These are phyloP conservation scores for Pardosa pseudoannulata DNA, from an alignment of 2,888 invertebrate genomes.

Conservation along the genomic window DNA sequence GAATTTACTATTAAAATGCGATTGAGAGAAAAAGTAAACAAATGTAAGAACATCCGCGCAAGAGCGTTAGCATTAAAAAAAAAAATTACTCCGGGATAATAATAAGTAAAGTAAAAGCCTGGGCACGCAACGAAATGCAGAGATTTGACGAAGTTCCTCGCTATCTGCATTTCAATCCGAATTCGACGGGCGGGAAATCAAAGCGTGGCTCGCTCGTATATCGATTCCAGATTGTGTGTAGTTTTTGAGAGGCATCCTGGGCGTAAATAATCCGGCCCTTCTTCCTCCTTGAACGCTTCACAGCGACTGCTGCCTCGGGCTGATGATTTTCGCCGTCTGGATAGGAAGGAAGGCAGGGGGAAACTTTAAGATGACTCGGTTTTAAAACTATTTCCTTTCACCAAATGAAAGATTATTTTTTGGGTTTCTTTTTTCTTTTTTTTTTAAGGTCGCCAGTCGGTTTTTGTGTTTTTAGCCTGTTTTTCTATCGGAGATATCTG, in stretches of 20 bases:
- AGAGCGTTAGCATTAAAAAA: too few relatives aligned
- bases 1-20: too few relatives aligned
- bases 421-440: too few relatives aligned
- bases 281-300: not conserved
- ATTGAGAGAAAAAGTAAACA: too few relatives aligned
- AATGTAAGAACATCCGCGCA: too few relatives aligned
- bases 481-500: too few relatives aligned
- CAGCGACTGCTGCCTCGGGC: not conserved
- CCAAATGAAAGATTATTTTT: not conserved
- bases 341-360: not conserved
- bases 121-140: too few relatives aligned
- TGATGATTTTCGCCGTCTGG: not conserved
- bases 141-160: too few relatives aligned
- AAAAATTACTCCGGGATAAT: too few relatives aligned
- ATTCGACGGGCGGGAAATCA: not conserved
- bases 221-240: not conserved
- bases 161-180: slow-evolving; percentile 3
- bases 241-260: not conserved
- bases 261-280: not conserved
- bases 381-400: not conserved
- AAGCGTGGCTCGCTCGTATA: not conserved
- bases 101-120: too few relatives aligned
- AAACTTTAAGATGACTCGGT: not conserved
- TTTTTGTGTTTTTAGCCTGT: too few relatives aligned
- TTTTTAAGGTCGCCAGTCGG: too few relatives aligned